Evolutionary conservation across 2,797 vertebrate species (phyloP).

Genomic region (Chanos chanos): DNA sequence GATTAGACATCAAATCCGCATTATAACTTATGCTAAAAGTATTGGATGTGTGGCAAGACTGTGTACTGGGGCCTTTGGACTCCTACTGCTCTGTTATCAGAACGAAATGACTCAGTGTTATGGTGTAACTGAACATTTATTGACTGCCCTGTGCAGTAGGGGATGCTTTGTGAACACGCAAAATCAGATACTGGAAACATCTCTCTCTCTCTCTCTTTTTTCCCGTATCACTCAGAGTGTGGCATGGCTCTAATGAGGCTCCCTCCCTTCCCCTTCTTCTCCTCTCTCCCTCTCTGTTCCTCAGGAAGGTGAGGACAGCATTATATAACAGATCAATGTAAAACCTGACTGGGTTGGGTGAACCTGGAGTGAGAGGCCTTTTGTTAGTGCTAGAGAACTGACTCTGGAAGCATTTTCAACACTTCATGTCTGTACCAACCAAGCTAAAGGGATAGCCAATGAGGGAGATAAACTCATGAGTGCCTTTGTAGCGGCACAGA

Average conservation of each 20-base stretch:
- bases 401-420: too few species aligned
- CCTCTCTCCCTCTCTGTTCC: background rate
- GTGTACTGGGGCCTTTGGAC: background rate
- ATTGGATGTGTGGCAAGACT: constrained; percentile 30
- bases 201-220: constrained; percentile 29
- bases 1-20: constrained; percentile 35
- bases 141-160: constrained; percentile 35
- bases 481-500: constrained; percentile 13
- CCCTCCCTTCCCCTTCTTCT: constrained; percentile 3
- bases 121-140: constrained; percentile 49
- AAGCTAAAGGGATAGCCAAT: too few species aligned
- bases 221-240: constrained; percentile 16
- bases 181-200: constrained; percentile 23
- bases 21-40: background rate
- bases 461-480: background rate
- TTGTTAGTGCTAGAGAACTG: constrained; percentile 4
- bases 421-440: too few species aligned
- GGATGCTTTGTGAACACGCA: constrained; percentile 25
- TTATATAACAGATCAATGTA: constrained; percentile 40
- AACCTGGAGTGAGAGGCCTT: background rate
- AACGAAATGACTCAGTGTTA: constrained; percentile 38
- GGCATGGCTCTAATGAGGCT: constrained; percentile 34
- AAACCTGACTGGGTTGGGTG: constrained; percentile 11
- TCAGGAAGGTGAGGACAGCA: background rate
- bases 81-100: constrained; percentile 35